A percentile compares a stretch with the other conserved stretches of the same genome.
Conservation (phyloP, 2,888 invertebrate genomes). For the Tenodera sinensis region DNA sequence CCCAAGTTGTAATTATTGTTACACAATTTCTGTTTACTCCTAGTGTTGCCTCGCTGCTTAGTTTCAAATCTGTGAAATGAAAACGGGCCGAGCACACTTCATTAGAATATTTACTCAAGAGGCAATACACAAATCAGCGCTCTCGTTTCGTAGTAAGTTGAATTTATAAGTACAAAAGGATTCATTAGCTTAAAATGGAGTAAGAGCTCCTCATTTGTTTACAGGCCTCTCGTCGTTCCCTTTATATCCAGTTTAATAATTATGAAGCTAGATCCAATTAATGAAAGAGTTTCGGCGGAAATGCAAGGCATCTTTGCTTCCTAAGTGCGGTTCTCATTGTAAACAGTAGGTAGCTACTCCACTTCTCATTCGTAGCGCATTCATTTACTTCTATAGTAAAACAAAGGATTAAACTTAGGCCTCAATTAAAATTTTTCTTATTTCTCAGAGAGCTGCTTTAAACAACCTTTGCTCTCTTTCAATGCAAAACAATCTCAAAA, state of each 20-base stretch:
- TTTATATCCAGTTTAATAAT: neutral
- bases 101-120: neutral
- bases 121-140: neutral
- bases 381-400: no score
- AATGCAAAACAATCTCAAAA: no score
- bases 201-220: neutral
- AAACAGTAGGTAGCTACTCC: no score
- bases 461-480: no score
- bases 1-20: no score
- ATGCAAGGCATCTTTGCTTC: neutral
- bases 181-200: neutral
- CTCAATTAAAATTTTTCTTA: no score
- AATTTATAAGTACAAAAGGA: neutral
- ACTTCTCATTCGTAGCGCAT: no score
- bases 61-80: neutral
- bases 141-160: neutral
- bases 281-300: neutral
- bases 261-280: neutral
- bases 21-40: neutral
- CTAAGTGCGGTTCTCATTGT: no score
- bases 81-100: neutral
- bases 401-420: no score
- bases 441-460: no score
- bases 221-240: neutral
- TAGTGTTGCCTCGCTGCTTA: neutral